A percentile compares a stretch with the other conserved stretches of the same genome.
These are phyloP conservation scores for Hirtodrosophila histrioides DNA, from an alignment of 2,888 invertebrate species.

Conservation along the genomic window DNA sequence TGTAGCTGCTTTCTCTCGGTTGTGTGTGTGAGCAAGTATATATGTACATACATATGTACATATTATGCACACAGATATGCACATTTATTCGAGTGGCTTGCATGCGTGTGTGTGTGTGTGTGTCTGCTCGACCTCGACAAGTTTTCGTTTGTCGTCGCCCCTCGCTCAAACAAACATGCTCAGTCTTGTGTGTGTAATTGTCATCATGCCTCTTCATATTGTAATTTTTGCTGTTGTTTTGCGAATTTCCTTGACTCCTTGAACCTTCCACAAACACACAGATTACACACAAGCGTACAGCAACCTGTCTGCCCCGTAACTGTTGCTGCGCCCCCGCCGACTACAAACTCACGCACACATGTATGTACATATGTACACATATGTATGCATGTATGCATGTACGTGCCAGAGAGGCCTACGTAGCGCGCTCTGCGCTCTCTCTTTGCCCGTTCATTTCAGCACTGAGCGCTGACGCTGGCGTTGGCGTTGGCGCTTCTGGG, in stretches of 20 bases:
- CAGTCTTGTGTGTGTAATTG: slow-evolving; percentile 44
- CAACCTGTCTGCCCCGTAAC: slow-evolving; percentile 66
- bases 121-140: slow-evolving; percentile 69
- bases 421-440: slow-evolving; percentile 34
- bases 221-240: slow-evolving; percentile 56
- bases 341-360: slow-evolving; percentile 19
- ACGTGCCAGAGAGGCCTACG: slow-evolving; percentile 18
- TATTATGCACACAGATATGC: neutral
- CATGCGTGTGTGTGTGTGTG: slow-evolving; percentile 28
- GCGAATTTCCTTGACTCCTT: slow-evolving; percentile 68
- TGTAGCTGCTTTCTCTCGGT: slow-evolving; percentile 51
- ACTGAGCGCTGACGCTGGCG: slow-evolving; percentile 33
- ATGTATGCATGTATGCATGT: slow-evolving; percentile 7
- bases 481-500: slow-evolving; percentile 56
- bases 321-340: slow-evolving; percentile 73
- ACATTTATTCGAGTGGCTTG: slow-evolving; percentile 30
- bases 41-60: slow-evolving; percentile 4
- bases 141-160: slow-evolving; percentile 60
- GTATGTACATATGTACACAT: neutral
- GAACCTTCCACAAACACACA: slow-evolving; percentile 41
- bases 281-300: slow-evolving; percentile 26
- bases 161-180: slow-evolving; percentile 7
- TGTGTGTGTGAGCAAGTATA: slow-evolving; percentile 8
- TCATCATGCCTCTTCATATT: slow-evolving; percentile 55
- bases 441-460: slow-evolving; percentile 37